These are phyloP conservation scores for Drosophila barbarae DNA, from an alignment of 2,888 invertebrate genomes.

Conservation along the genomic window DNA sequence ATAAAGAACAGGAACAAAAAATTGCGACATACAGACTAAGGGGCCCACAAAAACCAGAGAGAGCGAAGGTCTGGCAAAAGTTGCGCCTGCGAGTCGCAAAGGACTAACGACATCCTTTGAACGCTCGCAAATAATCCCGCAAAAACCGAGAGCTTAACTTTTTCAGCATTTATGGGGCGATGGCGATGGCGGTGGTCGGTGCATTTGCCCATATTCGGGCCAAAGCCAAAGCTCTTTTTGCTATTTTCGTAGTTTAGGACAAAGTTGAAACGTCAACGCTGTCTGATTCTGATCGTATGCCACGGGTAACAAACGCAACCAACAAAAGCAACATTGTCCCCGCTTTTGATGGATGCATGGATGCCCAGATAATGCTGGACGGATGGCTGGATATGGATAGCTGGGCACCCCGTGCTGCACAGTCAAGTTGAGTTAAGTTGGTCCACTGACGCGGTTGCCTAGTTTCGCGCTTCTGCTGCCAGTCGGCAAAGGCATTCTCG, in stretches of 20 bases:
- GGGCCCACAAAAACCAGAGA: slow-evolving; percentile 19
- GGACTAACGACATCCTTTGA: slow-evolving; percentile 61
- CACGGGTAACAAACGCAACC: slow-evolving; percentile 32
- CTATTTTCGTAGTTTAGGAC: slow-evolving; percentile 60
- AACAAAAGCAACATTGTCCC: slow-evolving; percentile 53
- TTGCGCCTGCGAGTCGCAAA: slow-evolving; percentile 52
- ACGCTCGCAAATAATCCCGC: slow-evolving; percentile 67
- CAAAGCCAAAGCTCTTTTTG: slow-evolving; percentile 40
- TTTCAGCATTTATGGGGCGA: slow-evolving; percentile 60
- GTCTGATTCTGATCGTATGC: slow-evolving; percentile 58
- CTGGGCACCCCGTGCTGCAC: not conserved
- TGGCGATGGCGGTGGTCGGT: slow-evolving; percentile 27
- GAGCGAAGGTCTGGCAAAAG: slow-evolving; percentile 41
- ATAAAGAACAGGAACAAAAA: slow-evolving; percentile 26
- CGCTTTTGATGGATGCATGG: slow-evolving; percentile 24
- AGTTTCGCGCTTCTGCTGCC: slow-evolving; percentile 3
- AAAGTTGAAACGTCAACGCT: slow-evolving; percentile 71
- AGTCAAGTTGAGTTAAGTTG: slow-evolving; percentile 15
- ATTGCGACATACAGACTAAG: slow-evolving; percentile 27
- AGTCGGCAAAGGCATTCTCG: not conserved
- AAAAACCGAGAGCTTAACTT: slow-evolving; percentile 69
- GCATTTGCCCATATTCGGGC: slow-evolving; percentile 28
- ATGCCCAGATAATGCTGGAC: slow-evolving; percentile 10
- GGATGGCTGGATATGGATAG: slow-evolving; percentile 17
- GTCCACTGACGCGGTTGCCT: slow-evolving; percentile 19